Percentiles rank a stretch among this genome's conserved stretches.
These are phyloP conservation scores for Rhinoderma darwinii DNA, from an alignment of 2,113 vertebrate genomes.

Conservation along the genomic window DNA sequence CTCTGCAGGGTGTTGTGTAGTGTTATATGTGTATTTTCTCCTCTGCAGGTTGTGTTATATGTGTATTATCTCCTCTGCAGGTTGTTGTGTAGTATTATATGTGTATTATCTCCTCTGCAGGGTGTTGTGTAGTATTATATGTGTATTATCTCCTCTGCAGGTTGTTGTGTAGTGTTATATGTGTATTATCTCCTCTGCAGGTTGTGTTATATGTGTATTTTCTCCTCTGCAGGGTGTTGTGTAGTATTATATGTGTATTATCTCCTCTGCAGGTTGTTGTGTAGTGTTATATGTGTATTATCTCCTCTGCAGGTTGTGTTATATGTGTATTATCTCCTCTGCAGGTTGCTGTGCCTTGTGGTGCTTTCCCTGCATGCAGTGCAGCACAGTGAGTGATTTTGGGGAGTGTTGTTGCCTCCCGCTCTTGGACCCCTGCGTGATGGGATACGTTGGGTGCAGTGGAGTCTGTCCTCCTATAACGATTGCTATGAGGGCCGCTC, in stretches of 20 bases:
- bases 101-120: too few relatives aligned
- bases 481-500: constrained; percentile 71
- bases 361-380: constrained; percentile 68
- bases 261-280: not conserved
- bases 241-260: not conserved
- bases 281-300: too few relatives aligned
- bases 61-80: too few relatives aligned
- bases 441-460: not conserved
- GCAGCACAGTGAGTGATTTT: constrained; percentile 53
- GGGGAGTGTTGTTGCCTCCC: constrained; percentile 74
- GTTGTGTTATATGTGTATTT: not conserved
- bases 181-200: too few relatives aligned
- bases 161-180: too few relatives aligned
- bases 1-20: too few relatives aligned
- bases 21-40: too few relatives aligned
- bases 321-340: constrained; percentile 7
- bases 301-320: not conserved
- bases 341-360: constrained; percentile 73
- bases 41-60: too few relatives aligned
- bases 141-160: too few relatives aligned
- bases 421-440: constrained; percentile 64
- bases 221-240: not conserved
- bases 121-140: too few relatives aligned
- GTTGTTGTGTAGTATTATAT: too few relatives aligned
- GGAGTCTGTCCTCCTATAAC: constrained; percentile 65